Base-by-base conservation (phyloP, 2,113 vertebrate genomes). In the Muntiacus reevesi region DNA sequence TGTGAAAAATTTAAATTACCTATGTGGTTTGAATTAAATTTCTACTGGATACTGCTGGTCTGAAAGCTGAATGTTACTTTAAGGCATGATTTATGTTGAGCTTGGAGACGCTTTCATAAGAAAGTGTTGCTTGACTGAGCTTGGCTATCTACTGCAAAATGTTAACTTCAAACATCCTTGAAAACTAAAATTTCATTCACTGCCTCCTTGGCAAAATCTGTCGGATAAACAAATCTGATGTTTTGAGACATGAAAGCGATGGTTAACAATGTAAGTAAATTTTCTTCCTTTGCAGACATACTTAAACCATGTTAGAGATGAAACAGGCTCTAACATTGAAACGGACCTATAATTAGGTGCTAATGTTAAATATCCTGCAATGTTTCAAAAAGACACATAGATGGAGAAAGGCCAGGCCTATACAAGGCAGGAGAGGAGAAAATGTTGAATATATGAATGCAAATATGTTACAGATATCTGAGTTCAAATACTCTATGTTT, bases 111-210 rank as follows among this genome's bases (percentile, higher is more conserved):
- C 86, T 96, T 94, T 97, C 62, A 59, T 78, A 87, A 57, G 33
- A 88, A 98, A 94, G 91, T 92, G 88, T 96, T 96, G 96, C 81
- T 97, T 97, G 96, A 95, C 43, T 87, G 84, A 97, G 45, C 54
- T 96, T 97, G 96, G 89, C 74, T 97, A 57, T 76, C 87, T 89
- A 50, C 95, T n/a, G 82, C 55, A 55, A 97, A 97, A 98, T 52
- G 74, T 85, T 91, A 96, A 94, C 95, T 98, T 95, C 97, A 98
- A 98, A 96, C 62, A 62, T 78, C 87, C 74, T 96, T 82, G 84
- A 93, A 96, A 97, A 95, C 50, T 74, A 55, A 97, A 98, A 97
- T 97, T 96, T 96, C 95, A 98, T 97, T 98, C 93, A 96, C 94
- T 95, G 89, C 85, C 59, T 82, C 91, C 89, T 96, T 94, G 84